A percentile compares a stretch with the other conserved stretches of the same genome.
phyloP scores from a whole-genome alignment of 2,888 invertebrate genomes.

The Hyalella azteca region DNA sequence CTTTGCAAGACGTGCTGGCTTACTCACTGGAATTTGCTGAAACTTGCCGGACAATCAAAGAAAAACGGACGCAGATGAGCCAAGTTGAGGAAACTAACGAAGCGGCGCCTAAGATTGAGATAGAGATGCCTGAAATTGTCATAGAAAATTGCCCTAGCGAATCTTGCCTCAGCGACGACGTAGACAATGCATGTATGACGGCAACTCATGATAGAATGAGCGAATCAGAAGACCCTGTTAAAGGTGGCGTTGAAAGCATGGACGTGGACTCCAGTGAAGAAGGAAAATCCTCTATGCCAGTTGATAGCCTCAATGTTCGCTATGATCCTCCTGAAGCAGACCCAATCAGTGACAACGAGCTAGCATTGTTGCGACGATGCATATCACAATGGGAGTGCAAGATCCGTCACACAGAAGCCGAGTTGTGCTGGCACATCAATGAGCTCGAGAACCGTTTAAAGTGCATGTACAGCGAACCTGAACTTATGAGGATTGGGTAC shows the following conservation, averaged over 20 bases:
- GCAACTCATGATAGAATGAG: not conserved
- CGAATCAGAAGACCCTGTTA: not conserved
- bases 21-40: conserved; percentile 65
- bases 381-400: conserved; percentile 64
- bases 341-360: conserved; percentile 43
- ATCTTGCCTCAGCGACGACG: not conserved
- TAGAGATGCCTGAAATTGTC: conserved; percentile 49
- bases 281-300: not conserved
- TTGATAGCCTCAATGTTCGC: conserved; percentile 3
- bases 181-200: not conserved
- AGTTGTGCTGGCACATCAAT: conserved; percentile 48
- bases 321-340: conserved; percentile 48
- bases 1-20: conserved; percentile 63
- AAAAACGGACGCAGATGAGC: conserved; percentile 32
- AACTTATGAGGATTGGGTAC: conserved; percentile 60
- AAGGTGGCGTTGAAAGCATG: not conserved
- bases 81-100: conserved; percentile 36
- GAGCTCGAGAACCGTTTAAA: conserved; percentile 52
- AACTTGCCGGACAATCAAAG: conserved; percentile 57
- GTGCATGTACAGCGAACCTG: conserved; percentile 57
- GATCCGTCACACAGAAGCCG: conserved; percentile 63
- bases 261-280: conserved; percentile 1
- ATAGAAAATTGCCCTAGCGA: conserved; percentile 42
- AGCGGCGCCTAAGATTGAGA: conserved; percentile 50
- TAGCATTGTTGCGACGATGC: conserved; percentile 61